A percentile compares a stretch with the other conserved stretches of the same genome.
Evolutionary conservation across 1,140 invertebrate species (phyloP).

Genomic region (fruit fly (Drosophila melanogaster)): DNA sequence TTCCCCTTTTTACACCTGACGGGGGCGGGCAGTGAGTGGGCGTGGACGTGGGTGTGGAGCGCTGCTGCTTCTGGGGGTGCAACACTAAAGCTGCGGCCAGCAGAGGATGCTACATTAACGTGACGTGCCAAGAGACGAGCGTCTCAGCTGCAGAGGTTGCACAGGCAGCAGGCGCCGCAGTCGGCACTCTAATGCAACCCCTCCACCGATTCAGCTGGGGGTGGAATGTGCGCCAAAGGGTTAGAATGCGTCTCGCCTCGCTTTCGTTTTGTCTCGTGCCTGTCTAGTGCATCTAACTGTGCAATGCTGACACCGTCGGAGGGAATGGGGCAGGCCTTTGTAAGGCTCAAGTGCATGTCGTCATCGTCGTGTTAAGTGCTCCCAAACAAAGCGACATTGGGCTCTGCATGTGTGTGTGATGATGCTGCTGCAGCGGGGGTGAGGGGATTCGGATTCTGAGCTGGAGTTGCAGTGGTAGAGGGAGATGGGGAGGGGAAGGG

Average conservation of each 20-base stretch:
- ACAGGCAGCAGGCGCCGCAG: conserved; percentile 7
- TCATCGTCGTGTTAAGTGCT: conserved; percentile 82
- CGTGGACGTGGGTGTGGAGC: not conserved
- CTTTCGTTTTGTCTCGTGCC: conserved; percentile 67
- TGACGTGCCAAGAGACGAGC: conserved; percentile 51
- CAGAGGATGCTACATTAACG: conserved; percentile 75
- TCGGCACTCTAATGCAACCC: conserved; percentile 53
- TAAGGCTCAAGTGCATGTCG: conserved; percentile 84
- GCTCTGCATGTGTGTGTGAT: conserved; percentile 5
- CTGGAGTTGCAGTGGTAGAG: too few species aligned
- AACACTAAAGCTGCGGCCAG: conserved; percentile 65
- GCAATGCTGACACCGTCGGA: conserved; percentile 4
- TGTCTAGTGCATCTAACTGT: conserved; percentile 80
- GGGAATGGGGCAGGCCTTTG: conserved; percentile 53
- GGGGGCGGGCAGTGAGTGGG: conserved; percentile 3
- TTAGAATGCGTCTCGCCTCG: conserved; percentile 46
- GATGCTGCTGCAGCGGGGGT: not conserved
- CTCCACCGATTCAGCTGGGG: conserved; percentile 13
- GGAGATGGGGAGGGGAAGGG: not conserved
- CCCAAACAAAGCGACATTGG: conserved; percentile 61
- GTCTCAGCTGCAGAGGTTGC: conserved; percentile 12
- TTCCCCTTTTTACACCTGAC: conserved; percentile 58
- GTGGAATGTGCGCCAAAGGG: conserved; percentile 36
- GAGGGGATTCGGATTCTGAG: too few species aligned
- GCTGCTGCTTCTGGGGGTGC: conserved; percentile 28